Percentiles rank a stretch among this genome's conserved stretches.
These are phyloP conservation scores for Dipodomys ordii DNA, from an alignment of 2,113 vertebrate species.

Conservation along the genomic window DNA sequence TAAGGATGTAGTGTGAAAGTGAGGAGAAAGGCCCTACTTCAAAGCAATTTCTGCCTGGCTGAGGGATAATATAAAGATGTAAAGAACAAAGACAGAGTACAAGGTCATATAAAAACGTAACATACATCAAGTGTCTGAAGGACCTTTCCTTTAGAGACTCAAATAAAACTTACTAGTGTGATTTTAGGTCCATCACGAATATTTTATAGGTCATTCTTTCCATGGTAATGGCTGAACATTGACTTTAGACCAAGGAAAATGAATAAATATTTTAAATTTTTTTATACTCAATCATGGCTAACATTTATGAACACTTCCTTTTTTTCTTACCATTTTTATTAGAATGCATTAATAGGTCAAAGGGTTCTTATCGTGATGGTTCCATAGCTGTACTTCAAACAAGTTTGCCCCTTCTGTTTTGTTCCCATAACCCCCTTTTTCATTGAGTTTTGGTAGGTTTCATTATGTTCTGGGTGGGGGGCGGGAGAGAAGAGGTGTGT, in stretches of 20 bases:
- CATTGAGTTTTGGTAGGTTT: no score
- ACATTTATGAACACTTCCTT: neutral
- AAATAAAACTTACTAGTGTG: slow-evolving; percentile 5
- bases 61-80: neutral
- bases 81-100: neutral
- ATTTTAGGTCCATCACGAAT: neutral
- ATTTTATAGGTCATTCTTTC: neutral
- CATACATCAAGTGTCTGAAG: neutral
- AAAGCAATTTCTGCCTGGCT: neutral
- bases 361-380: no score
- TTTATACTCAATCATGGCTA: neutral
- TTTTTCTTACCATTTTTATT: no score
- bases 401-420: no score
- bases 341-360: no score
- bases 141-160: neutral
- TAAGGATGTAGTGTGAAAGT: neutral
- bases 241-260: slow-evolving; percentile 38
- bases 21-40: neutral
- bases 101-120: neutral
- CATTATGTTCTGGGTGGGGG: no score
- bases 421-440: no score
- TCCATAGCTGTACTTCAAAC: no score
- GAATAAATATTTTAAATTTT: neutral
- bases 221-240: neutral
- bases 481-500: no score